phyloP scores from a whole-genome alignment of 2,113 vertebrate genomes.

The Fukomys damarensis region DNA sequence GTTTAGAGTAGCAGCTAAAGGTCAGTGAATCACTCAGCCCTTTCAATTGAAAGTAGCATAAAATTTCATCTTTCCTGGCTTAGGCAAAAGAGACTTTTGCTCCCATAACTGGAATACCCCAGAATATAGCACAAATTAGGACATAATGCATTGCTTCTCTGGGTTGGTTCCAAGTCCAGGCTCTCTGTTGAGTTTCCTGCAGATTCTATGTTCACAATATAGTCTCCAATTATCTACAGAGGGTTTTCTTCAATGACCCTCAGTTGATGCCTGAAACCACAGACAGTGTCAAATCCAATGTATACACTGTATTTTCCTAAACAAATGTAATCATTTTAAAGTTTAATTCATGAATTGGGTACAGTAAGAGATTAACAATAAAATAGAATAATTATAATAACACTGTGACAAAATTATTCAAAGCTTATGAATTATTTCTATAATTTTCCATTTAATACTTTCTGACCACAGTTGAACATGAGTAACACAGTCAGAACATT shows the following conservation, averaged over 20 bases:
- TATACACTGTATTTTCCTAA: neutral
- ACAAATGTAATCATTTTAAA: neutral
- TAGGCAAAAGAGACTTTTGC: neutral
- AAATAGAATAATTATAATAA: neutral
- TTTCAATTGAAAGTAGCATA: neutral
- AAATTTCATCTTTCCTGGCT: neutral
- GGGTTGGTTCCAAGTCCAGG: neutral
- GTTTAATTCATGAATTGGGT: neutral
- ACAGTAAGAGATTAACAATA: neutral
- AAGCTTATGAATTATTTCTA: neutral
- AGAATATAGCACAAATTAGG: neutral
- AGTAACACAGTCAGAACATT: neutral
- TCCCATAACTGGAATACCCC: neutral
- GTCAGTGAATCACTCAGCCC: neutral
- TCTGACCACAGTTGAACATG: neutral
- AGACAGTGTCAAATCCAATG: neutral
- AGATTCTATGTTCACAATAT: neutral
- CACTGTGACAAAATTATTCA: neutral
- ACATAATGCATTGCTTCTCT: neutral
- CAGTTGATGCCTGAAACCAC: neutral
- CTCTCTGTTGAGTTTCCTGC: accelerated
- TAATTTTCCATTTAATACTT: neutral
- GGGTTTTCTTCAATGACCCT: too few species aligned
- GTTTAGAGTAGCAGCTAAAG: neutral
- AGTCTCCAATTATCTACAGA: neutral